Conservation (phyloP, 2,113 vertebrate genomes). For the Epinephelus moara region DNA sequence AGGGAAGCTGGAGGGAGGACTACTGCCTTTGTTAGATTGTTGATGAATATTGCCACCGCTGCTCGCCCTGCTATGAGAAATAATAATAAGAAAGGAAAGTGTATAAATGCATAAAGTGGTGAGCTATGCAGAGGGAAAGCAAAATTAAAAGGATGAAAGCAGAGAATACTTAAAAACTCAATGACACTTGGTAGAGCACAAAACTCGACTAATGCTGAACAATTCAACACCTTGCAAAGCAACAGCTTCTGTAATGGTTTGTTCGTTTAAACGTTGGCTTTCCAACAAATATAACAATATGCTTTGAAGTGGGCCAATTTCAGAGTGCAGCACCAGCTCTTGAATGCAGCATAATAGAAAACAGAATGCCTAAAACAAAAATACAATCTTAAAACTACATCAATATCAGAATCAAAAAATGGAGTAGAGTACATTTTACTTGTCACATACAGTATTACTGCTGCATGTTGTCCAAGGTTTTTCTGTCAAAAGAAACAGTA, state of each 20-base stretch:
- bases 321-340: too few species aligned
- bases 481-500: background rate
- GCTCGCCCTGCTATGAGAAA: background rate
- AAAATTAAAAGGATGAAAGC: background rate
- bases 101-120: background rate
- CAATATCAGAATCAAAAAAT: too few species aligned
- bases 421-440: too few species aligned
- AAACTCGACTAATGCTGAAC: background rate
- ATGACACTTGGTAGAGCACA: background rate
- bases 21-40: background rate
- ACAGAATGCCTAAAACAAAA: too few species aligned
- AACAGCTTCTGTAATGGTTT: background rate
- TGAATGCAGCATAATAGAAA: too few species aligned
- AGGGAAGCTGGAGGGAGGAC: background rate
- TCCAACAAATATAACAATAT: background rate
- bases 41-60: background rate
- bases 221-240: slow-evolving; percentile 1
- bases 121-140: background rate
- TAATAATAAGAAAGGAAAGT: background rate
- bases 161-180: background rate
- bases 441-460: too few species aligned
- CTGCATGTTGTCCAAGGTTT: background rate
- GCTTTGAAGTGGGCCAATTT: background rate
- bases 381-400: too few species aligned
- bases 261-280: slow-evolving; percentile 13